Percentiles rank a stretch among this genome's conserved stretches.
These are phyloP conservation scores for Drosophila eohydei DNA, from an alignment of 2,888 invertebrate species.

Conservation along the genomic window DNA sequence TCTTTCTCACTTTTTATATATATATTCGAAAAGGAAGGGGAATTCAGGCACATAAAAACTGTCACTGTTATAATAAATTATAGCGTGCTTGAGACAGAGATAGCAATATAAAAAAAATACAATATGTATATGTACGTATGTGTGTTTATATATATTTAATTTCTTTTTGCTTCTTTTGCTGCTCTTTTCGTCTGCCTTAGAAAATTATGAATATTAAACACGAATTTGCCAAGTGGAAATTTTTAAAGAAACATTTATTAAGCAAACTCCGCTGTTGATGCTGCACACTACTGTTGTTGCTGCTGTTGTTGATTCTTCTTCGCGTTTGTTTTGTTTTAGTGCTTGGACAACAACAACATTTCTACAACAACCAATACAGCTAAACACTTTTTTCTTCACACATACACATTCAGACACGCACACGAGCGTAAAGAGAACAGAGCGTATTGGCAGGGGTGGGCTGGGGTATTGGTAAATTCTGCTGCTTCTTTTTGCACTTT, in stretches of 20 bases:
- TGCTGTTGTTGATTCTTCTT: conserved; percentile 13
- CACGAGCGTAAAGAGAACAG: background rate
- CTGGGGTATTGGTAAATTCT: conserved; percentile 57
- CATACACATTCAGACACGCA: conserved; percentile 19
- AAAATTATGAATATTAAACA: conserved; percentile 57
- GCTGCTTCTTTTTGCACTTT: conserved; percentile 54
- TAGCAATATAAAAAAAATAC: conserved; percentile 13
- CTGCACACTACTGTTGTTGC: conserved; percentile 6
- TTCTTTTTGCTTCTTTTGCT: conserved; percentile 35
- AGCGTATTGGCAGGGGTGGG: conserved; percentile 19
- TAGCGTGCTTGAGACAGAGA: conserved; percentile 41
- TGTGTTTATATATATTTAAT: conserved; percentile 15
- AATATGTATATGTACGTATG: background rate
- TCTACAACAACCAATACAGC: conserved; percentile 33
- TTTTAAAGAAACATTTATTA: conserved; percentile 42
- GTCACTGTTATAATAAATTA: conserved; percentile 67
- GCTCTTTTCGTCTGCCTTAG: conserved; percentile 48
- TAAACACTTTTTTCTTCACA: conserved; percentile 19
- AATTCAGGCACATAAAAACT: conserved; percentile 36
- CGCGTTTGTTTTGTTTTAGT: conserved; percentile 40
- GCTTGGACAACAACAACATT: conserved; percentile 36
- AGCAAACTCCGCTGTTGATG: conserved; percentile 11
- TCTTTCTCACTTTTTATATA: conserved; percentile 11
- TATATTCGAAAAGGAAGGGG: conserved; percentile 5
- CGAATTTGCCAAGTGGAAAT: conserved; percentile 20